Percentiles rank a stretch among this genome's conserved stretches.
Conservation (phyloP, 2,113 vertebrate genomes). For the Paracyprichromis sp. region DNA sequence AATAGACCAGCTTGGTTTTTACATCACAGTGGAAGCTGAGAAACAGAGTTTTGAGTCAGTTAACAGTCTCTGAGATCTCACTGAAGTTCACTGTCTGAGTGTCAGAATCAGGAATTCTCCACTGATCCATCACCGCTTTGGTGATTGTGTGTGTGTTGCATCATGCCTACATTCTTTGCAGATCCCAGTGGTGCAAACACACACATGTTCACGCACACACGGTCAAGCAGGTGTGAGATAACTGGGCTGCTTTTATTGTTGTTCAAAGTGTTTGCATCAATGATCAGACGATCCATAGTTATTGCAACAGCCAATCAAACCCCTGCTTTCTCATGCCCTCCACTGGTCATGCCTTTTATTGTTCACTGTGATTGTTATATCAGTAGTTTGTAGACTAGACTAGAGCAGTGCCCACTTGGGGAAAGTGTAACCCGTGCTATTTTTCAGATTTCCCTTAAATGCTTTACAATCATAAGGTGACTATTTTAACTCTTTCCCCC, state of each 20-base stretch:
- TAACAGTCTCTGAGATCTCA: neutral
- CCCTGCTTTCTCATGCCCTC: neutral
- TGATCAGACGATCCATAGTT: neutral
- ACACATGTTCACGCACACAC: neutral
- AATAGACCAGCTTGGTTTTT: neutral
- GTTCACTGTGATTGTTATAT: neutral
- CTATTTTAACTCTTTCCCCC: neutral
- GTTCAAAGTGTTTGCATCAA: neutral
- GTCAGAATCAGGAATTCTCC: neutral
- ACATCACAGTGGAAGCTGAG: neutral
- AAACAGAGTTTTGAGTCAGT: neutral
- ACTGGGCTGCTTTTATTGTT: neutral
- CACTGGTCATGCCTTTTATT: neutral
- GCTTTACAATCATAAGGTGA: neutral
- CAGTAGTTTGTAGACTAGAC: neutral
- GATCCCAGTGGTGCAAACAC: neutral
- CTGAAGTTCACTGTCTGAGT: neutral
- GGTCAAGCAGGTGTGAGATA: conserved; percentile 10
- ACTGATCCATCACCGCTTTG: conserved; percentile 13
- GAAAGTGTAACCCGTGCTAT: neutral
- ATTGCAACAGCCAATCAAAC: neutral
- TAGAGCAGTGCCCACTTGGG: neutral
- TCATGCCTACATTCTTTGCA: conserved; percentile 32
- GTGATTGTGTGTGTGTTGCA: conserved; percentile 43
- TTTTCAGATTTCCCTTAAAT: neutral